Percentiles rank a stretch among this genome's conserved stretches.
Evolutionary conservation across 2,113 vertebrate species (phyloP).

Genomic region (Elgaria multicarinata): DNA sequence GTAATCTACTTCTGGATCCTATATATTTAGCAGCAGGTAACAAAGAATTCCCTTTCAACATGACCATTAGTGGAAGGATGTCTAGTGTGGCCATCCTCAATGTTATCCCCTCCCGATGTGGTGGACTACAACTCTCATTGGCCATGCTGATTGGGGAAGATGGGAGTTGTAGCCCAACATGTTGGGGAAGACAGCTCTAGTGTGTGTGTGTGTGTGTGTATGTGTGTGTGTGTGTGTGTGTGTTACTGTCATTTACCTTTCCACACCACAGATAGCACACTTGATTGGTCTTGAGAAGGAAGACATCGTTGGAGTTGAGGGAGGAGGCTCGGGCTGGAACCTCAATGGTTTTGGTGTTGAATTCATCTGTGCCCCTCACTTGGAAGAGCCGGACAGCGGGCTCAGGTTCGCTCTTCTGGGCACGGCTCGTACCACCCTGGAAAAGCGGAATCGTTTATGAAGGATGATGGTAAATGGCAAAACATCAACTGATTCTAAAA

Average conservation of each 20-base stretch:
- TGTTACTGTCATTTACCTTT: slow-evolving; percentile 74
- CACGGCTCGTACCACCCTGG: slow-evolving; percentile 85
- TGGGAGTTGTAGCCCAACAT: neutral
- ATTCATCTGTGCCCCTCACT: slow-evolving; percentile 82
- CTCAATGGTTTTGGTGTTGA: slow-evolving; percentile 89
- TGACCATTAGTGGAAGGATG: neutral
- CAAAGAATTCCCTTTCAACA: neutral
- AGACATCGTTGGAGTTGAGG: slow-evolving; percentile 89
- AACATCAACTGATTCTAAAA: neutral
- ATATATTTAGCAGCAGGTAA: neutral
- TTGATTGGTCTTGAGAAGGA: slow-evolving; percentile 80
- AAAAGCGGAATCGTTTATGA: neutral
- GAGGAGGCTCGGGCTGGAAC: slow-evolving; percentile 83
- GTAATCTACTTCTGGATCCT: neutral
- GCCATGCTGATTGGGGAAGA: neutral
- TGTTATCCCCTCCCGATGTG: neutral
- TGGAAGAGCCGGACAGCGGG: slow-evolving; percentile 83
- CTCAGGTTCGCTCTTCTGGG: slow-evolving; percentile 68
- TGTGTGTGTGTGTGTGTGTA: fast-evolving
- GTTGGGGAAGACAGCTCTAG: neutral
- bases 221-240: fast-evolving
- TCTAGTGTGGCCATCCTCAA: neutral
- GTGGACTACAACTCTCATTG: neutral
- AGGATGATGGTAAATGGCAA: neutral
- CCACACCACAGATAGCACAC: slow-evolving; percentile 89